Evolutionary conservation across 2,113 vertebrate species (phyloP).

Genomic region (Indicator maculatus): DNA sequence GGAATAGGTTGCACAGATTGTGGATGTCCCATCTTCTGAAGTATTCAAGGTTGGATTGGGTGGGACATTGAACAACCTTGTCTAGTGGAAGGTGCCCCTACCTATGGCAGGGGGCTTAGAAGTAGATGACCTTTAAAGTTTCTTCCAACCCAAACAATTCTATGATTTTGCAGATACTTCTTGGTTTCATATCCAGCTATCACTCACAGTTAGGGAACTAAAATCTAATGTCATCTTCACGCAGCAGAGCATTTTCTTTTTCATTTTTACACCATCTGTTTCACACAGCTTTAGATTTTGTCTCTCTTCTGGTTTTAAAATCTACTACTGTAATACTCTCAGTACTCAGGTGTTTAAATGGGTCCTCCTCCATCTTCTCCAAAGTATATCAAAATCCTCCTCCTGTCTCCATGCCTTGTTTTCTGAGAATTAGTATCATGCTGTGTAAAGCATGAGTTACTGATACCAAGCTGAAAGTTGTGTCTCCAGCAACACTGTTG

Average conservation of each 20-base stretch:
- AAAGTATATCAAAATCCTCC: neutral
- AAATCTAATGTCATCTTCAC: neutral
- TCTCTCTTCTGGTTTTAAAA: neutral
- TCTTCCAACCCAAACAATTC: too few relatives aligned
- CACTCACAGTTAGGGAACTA: neutral
- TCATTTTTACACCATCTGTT: neutral
- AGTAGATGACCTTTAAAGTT: too few relatives aligned
- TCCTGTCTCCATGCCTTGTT: neutral
- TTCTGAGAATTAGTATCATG: neutral
- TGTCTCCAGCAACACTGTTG: neutral
- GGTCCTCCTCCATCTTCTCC: neutral
- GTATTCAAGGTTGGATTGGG: neutral
- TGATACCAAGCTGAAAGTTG: neutral
- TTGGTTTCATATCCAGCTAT: neutral
- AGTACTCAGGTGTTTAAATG: neutral
- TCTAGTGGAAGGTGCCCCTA: neutral
- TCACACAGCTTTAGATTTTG: neutral
- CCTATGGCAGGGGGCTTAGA: too few relatives aligned
- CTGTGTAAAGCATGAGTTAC: neutral
- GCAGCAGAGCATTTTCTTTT: neutral
- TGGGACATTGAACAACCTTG: neutral
- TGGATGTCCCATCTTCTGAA: neutral
- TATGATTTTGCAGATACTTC: neutral
- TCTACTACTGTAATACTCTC: neutral
- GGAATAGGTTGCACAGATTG: neutral